A percentile compares a stretch with the other conserved stretches of the same genome.
Conservation (phyloP, 2,797 vertebrate species). For the Alectoris magna region DNA sequence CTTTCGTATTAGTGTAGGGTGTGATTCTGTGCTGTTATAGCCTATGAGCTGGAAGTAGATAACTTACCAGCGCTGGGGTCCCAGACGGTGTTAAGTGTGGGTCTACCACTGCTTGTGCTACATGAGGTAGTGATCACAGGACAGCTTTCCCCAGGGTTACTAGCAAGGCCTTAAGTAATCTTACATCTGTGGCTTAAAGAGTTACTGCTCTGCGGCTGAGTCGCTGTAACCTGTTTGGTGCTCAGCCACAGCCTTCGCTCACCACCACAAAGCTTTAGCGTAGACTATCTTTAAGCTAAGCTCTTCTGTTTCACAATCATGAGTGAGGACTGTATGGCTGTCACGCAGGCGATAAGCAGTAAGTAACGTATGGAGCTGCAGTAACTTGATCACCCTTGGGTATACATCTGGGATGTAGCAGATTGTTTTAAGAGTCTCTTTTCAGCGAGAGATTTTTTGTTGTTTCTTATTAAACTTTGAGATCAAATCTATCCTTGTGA, state of each 20-base stretch:
- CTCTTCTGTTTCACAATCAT: not conserved
- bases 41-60: not conserved
- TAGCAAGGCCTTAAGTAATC: not conserved
- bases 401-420: not conserved
- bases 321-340: not conserved
- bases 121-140: not conserved
- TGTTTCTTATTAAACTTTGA: not conserved
- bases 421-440: not conserved
- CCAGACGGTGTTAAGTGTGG: not conserved
- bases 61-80: not conserved
- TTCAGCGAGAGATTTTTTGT: not conserved
- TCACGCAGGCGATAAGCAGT: not conserved
- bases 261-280: not conserved
- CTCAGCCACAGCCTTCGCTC: not conserved
- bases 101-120: not conserved
- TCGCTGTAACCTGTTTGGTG: not conserved
- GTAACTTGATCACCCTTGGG: not conserved
- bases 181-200: not conserved
- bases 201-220: not conserved
- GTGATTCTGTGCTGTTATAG: not conserved
- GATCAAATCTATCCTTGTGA: not conserved
- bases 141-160: not conserved
- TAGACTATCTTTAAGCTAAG: not conserved
- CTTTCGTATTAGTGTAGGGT: not conserved
- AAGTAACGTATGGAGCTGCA: not conserved